Base-by-base conservation (phyloP, 2,888 invertebrate genomes). In the Andrena chrysosceles region DNA sequence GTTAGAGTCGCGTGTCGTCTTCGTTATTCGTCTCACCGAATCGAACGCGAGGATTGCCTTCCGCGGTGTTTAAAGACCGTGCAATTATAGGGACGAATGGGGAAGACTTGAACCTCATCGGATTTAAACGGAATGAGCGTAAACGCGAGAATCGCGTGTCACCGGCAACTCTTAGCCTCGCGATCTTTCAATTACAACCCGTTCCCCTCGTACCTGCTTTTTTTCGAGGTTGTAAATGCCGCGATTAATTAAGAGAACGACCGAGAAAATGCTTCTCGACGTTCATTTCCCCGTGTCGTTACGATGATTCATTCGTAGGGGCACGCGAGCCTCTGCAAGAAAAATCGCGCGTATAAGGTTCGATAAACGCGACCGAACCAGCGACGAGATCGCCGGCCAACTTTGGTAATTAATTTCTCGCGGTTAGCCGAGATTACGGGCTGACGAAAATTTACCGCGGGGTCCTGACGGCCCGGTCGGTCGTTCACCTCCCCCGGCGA, bases 71-170 rank as follows among this genome's bases (percentile, higher is more conserved):
- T 33, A 49, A 70, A 66, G 13, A 42, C 16, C 31, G n/a, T 16
- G 63, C 33, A 13, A 64, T 77, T 35, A 69, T 16, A 10, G 56
- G 23, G 23, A 23, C 10, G 56, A 42, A 13, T 7, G 5, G 26
- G n/a, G 13, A 52, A 8, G 63, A 48, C 42, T 56, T 13, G 16
- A 62, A 42, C 26, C 26, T 71, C 60, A 71, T 59, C 56, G 67
- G 72, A 66, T 59, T 26, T 29, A 59, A 67, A 63, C 49, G 59
- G 23, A 52, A 31, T 35, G 48, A 62, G 42, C 56, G 72, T 73
- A 85, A 89, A 87, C 87, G 85, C 77, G 81, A 59, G 84, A 74
- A 87, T 88, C 85, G 88, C 89, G 84, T 89, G 88, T 83, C 77
- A 42, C 74, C 67, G 42, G 23, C 48, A 60, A 49, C 72, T 42